A percentile compares a stretch with the other conserved stretches of the same genome.
These are phyloP conservation scores for Brachyopa scutellaris DNA, from an alignment of 2,888 invertebrate genomes.

Conservation along the genomic window DNA sequence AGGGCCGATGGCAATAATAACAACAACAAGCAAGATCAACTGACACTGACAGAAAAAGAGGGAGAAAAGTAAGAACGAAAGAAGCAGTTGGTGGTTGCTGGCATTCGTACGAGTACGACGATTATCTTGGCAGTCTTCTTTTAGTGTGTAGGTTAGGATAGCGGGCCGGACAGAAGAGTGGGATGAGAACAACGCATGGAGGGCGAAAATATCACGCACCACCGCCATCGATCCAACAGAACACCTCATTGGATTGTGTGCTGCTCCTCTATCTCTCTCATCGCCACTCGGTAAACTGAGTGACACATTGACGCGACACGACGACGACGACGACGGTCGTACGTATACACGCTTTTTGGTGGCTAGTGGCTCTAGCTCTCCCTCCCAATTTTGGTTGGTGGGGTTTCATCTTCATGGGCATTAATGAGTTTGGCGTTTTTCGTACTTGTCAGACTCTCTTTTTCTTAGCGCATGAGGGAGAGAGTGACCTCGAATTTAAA, in stretches of 20 bases:
- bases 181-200: slow-evolving; percentile 27
- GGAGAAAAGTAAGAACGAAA: slow-evolving; percentile 37
- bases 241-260: slow-evolving; percentile 58
- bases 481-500: slow-evolving; percentile 54
- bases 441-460: slow-evolving; percentile 40
- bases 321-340: slow-evolving; percentile 20
- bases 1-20: slow-evolving; percentile 34
- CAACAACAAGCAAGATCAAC: slow-evolving; percentile 56
- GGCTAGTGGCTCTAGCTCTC: slow-evolving; percentile 18
- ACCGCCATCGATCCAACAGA: slow-evolving; percentile 41
- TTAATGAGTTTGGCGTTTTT: slow-evolving; percentile 59
- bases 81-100: slow-evolving; percentile 56
- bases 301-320: too few relatives aligned
- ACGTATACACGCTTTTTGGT: slow-evolving; percentile 13
- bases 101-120: slow-evolving; percentile 21
- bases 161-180: not conserved
- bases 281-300: not conserved
- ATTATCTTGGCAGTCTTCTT: not conserved
- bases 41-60: slow-evolving; percentile 38
- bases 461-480: slow-evolving; percentile 24
- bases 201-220: slow-evolving; percentile 68
- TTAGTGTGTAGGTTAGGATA: not conserved
- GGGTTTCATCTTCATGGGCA: slow-evolving; percentile 30
- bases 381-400: slow-evolving; percentile 29
- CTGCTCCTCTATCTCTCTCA: slow-evolving; percentile 17